Conservation (phyloP, 2,113 vertebrate genomes). For the Morphnarchus princeps region DNA sequence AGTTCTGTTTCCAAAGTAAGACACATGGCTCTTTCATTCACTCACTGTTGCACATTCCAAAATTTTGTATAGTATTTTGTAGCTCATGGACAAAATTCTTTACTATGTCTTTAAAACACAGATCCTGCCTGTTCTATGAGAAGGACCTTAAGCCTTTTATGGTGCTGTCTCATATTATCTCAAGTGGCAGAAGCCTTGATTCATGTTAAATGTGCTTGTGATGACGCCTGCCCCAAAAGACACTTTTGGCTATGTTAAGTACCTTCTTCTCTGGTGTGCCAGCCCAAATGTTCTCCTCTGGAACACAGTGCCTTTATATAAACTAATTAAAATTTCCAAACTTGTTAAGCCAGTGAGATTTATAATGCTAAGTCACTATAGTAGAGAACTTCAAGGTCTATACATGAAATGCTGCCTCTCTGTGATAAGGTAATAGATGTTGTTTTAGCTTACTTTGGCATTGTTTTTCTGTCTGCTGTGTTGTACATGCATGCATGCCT, state of each 20-base stretch:
- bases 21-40: not conserved
- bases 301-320: not conserved
- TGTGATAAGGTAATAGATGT: not conserved
- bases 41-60: not conserved
- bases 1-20: not conserved
- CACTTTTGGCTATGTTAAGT: not conserved
- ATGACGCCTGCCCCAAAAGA: not conserved
- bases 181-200: not conserved
- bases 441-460: not conserved
- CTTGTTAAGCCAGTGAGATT: not conserved
- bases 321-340: not conserved
- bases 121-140: not conserved
- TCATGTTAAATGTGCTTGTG: not conserved
- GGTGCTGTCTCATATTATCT: not conserved
- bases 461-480: not conserved
- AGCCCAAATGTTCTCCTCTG: not conserved
- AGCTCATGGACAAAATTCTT: not conserved
- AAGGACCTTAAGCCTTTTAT: not conserved
- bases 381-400: not conserved
- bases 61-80: not conserved
- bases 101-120: not conserved
- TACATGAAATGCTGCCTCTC: not conserved
- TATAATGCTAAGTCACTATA: not conserved
- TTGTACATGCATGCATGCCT: not conserved
- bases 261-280: not conserved